These are phyloP conservation scores for Brenthis hecate DNA, from an alignment of 2,888 invertebrate species.

Conservation along the genomic window DNA sequence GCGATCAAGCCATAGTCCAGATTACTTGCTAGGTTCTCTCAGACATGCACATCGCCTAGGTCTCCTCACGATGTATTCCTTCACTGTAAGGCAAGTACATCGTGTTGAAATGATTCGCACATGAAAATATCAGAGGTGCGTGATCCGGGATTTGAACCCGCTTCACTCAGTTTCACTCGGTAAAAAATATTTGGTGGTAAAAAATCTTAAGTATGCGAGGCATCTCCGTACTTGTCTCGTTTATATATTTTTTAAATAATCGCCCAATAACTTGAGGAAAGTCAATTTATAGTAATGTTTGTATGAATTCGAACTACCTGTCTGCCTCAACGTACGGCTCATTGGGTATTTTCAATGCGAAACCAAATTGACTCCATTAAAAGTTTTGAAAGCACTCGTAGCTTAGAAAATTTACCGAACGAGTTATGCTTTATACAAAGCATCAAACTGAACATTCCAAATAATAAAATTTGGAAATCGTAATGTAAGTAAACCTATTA, in stretches of 20 bases:
- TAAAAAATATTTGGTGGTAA: too few relatives aligned
- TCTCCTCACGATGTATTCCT: too few relatives aligned
- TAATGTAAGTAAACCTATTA: conserved; percentile 52
- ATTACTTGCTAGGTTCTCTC: too few relatives aligned
- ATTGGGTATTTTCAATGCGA: conserved; percentile 76
- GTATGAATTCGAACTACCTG: conserved; percentile 59
- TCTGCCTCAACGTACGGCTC: conserved; percentile 59
- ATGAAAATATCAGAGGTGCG: too few relatives aligned
- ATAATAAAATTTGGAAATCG: conserved; percentile 70
- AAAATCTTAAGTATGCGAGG: not conserved
- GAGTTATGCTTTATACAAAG: conserved; percentile 75
- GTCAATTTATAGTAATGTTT: conserved; percentile 52
- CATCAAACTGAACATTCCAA: conserved; percentile 58
- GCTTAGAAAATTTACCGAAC: conserved; percentile 78
- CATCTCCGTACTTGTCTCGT: not conserved
- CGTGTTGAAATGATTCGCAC: too few relatives aligned
- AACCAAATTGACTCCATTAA: conserved; percentile 81
- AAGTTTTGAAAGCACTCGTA: conserved; percentile 79
- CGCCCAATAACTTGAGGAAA: not conserved
- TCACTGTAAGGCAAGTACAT: too few relatives aligned
- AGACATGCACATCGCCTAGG: too few relatives aligned
- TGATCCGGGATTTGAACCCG: too few relatives aligned
- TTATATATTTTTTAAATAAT: not conserved
- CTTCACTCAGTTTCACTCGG: too few relatives aligned
- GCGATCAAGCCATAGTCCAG: too few relatives aligned